Evolutionary conservation across 2,797 vertebrate species (phyloP), one percentile per base, ranked within the genome.

Genomic region (Lepus townsendii): DNA sequence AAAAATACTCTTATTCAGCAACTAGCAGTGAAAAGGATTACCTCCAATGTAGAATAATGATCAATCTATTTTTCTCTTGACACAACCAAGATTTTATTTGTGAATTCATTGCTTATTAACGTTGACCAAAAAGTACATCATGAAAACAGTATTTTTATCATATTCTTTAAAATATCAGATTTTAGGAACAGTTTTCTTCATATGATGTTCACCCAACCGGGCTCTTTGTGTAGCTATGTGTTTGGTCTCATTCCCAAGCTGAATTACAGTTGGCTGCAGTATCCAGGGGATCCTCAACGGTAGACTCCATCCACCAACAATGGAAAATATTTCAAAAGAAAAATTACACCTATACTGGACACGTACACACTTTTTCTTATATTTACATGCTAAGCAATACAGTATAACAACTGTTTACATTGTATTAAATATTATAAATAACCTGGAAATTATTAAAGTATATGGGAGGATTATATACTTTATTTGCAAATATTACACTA

Each of bases 31-130:
- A 54, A 82, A 83, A 83, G 10, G 6, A 62, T n/a, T 27, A 69
- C 4, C 27, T 17, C 3, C 24, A 73, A 47, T 76, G 62, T 52
- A 83, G 27, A 57, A 19, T 26, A 94, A 22, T 50, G 20, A 84
- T 20, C 52, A 88, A 79, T 47, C 13, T 42, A 52, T 0, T 14
- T 72, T 80, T 89, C 87, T 77, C 32, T 72, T 88, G 30, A 93
- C 92, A 90, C 13, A 14, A 50, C 27, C 38, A 57, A 85, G 42
- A 68, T 71, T 82, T 88, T 75, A 79, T 66, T 78, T 95, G 75
- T 68, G 27, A 80, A 85, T 90, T 68, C 26, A 38, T 86, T 20
- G 26, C 62, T 75, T 90, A 52, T 69, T 85, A 14, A 83, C 1
- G 19, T 42, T 92, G 50, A 32, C 0, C 24, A 47, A 75, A 85